Percentiles rank a stretch among this genome's conserved stretches.
Conservation (phyloP, 2,797 vertebrate genomes). For the Uromys caudimaculatus region DNA sequence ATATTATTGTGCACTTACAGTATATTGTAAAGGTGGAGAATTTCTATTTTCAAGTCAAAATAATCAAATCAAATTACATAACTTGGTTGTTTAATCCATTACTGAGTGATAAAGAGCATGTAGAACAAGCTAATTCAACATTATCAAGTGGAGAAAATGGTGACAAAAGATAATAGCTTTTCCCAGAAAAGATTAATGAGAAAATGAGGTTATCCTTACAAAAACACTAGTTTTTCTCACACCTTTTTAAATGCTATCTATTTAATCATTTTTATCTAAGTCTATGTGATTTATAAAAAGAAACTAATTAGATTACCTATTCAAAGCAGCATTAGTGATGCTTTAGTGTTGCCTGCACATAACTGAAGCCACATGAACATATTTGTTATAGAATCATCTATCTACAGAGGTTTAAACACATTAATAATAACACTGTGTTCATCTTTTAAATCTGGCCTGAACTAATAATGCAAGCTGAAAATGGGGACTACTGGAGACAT, state of each 20-base stretch:
- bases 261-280: constrained; percentile 58
- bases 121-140: neutral
- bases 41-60: constrained; percentile 64
- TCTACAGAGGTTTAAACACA: constrained; percentile 40
- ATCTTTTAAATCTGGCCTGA: constrained; percentile 41
- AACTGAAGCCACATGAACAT: neutral
- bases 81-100: neutral
- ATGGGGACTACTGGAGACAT: neutral
- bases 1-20: neutral
- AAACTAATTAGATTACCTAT: constrained; percentile 57
- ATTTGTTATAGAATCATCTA: neutral
- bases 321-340: constrained; percentile 39
- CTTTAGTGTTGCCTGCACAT: neutral
- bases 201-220: neutral
- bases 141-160: constrained; percentile 58
- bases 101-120: constrained; percentile 48
- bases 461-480: constrained; percentile 42
- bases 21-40: constrained; percentile 21
- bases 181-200: constrained; percentile 52
- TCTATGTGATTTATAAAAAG: constrained; percentile 54
- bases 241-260: constrained; percentile 19
- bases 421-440: constrained; percentile 18
- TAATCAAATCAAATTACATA: constrained; percentile 58
- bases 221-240: constrained; percentile 39
- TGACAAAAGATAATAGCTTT: constrained; percentile 67